phyloP scores from a whole-genome alignment of 2,888 invertebrate species.

The Hydroisotoma schaefferi region DNA sequence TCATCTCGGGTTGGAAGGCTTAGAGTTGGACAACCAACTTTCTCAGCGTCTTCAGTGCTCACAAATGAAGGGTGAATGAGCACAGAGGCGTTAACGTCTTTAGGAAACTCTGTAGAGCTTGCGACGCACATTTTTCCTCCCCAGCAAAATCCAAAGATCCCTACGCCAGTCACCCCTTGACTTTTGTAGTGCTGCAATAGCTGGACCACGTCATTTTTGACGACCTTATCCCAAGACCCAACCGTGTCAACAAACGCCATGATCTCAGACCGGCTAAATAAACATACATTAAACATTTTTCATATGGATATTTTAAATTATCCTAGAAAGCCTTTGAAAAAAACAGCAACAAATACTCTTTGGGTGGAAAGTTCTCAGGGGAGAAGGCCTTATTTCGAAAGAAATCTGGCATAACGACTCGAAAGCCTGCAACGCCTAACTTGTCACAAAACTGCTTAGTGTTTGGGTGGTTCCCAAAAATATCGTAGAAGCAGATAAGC shows the following conservation, averaged over 20 bases:
- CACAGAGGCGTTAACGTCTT: conserved; percentile 34
- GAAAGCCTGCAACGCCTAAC: conserved; percentile 33
- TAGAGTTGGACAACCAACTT: conserved; percentile 33
- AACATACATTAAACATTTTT: background rate
- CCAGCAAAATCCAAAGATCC: conserved; percentile 34
- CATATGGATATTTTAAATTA: no score
- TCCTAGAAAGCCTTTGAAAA: no score
- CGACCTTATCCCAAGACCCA: conserved; percentile 38
- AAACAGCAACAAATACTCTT: conserved; percentile 32
- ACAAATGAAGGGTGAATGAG: conserved; percentile 39
- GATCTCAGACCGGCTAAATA: conserved; percentile 21
- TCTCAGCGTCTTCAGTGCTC: conserved; percentile 25
- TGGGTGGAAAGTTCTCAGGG: conserved; percentile 35
- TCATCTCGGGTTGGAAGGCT: conserved; percentile 39
- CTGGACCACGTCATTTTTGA: conserved; percentile 30
- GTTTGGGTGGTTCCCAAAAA: conserved; percentile 38
- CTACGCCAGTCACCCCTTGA: conserved; percentile 19
- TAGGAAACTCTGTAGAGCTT: conserved; percentile 21
- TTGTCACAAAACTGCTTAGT: conserved; percentile 39
- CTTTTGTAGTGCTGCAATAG: conserved; percentile 36
- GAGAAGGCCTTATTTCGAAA: conserved; percentile 28
- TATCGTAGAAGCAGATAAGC: conserved; percentile 40
- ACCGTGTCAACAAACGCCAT: conserved; percentile 25
- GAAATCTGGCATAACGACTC: conserved; percentile 43
- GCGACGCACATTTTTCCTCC: conserved; percentile 24